Base-by-base conservation (phyloP, 2,888 invertebrate genomes). In the Lasioglossum leucozonium region DNA sequence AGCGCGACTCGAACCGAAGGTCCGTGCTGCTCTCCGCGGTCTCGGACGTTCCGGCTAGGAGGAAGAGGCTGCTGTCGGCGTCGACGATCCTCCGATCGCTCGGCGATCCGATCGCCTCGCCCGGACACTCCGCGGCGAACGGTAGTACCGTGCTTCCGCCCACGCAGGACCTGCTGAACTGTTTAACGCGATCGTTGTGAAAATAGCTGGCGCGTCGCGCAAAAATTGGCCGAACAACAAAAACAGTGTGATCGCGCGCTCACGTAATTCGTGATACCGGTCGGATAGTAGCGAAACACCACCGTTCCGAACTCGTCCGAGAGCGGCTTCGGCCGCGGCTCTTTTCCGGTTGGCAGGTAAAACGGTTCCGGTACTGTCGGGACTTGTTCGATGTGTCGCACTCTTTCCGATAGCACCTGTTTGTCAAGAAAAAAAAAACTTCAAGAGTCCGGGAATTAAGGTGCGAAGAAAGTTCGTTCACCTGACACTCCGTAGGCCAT, bases 401-500 rank as follows among this genome's bases (percentile, higher is more conserved):
- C 96, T 98, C 67, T 37, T 22, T 34, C 67, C 67, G 67, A 22
- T 10, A 67, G 37, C 10, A 67, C 65, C 65, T 67, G 34, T 30
- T 30, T 16, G 16, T 0, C n/a, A n/a, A n/a, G 2, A 6, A 55
- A 62, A 11, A 22, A 62, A 4, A 6, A 8, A 22, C 13, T 58
- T 26, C 5, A 26, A 26, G 13, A 30, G 30, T 30, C 62, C 5
- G 30, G 30, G 26, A 30, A 13, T 4, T 10, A 16, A 0, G 11
- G 26, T 13, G 58, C 2, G 4, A 22, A 34, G 3, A 34, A 30
- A 18, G 18, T 26, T 16, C n/a, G 8, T 65, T 88, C 94, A 98
- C 98, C 96, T 98, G 98, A 95, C 98, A 98, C 96, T 98, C 98
- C 71, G 98, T 97, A 34, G 98, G 98, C 98, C 98, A 98, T 94